Conservation (phyloP, 2,888 invertebrate species). For the Erpobdella octoculata region DNA sequence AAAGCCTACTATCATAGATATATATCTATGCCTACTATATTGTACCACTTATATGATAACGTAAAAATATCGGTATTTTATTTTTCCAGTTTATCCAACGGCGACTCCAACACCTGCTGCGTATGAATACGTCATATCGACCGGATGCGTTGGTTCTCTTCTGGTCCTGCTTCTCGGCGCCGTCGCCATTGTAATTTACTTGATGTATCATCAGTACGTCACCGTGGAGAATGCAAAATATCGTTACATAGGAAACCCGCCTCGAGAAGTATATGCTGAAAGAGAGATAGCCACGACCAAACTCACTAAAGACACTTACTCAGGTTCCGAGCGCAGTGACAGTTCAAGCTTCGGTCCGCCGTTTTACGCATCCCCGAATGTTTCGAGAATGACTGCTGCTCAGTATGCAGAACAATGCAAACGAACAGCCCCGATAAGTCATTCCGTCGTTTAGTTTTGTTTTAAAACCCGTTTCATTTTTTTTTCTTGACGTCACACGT, state of each 20-base stretch:
- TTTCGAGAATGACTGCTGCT: conserved; percentile 27
- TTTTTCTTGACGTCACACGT: no score
- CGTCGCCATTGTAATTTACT: conserved; percentile 31
- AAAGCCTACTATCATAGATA: no score
- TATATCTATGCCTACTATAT: no score
- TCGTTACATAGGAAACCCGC: conserved; percentile 3
- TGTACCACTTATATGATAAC: background rate
- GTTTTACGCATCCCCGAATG: conserved; percentile 6
- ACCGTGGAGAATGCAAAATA: conserved; percentile 17
- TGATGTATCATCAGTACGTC: conserved; percentile 31
- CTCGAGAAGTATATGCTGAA: background rate
- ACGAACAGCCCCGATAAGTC: conserved; percentile 12
- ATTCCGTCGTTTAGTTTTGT: conserved; percentile 16
- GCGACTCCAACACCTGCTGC: conserved; percentile 37
- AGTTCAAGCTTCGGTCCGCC: no score
- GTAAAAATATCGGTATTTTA: background rate
- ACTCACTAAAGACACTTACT: background rate
- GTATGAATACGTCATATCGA: conserved; percentile 37
- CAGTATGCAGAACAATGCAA: conserved; percentile 26
- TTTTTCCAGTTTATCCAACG: conserved; percentile 36
- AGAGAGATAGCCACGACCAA: background rate
- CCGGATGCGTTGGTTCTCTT: conserved; percentile 34
- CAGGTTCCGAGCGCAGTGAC: background rate
- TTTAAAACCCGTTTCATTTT: no score
- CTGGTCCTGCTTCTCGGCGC: conserved; percentile 32